phyloP scores from a whole-genome alignment of 2,797 vertebrate species.

The Periparus ater region DNA sequence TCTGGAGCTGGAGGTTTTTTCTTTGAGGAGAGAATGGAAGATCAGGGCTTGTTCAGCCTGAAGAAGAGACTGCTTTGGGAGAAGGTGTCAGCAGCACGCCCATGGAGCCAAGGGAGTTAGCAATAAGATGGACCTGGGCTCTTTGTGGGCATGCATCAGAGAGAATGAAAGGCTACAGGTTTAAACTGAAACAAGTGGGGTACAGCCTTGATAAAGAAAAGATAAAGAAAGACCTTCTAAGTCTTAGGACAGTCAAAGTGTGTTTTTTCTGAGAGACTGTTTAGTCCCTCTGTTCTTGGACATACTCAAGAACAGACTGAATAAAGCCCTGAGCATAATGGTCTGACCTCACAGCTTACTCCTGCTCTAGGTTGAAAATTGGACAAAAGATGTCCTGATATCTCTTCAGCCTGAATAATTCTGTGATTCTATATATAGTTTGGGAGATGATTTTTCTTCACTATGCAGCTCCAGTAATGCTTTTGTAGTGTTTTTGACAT shows the following conservation, averaged over 20 bases:
- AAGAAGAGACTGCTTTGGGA: not conserved
- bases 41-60: not conserved
- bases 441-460: not conserved
- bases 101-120: not conserved
- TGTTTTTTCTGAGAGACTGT: not conserved
- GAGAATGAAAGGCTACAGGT: not conserved
- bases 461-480: not conserved
- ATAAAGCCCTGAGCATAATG: not conserved
- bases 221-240: not conserved
- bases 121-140: not conserved
- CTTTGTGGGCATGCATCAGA: fast-evolving
- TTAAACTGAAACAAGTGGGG: not conserved
- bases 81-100: not conserved
- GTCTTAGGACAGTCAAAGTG: not conserved
- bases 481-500: not conserved
- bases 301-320: not conserved
- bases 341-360: not conserved
- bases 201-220: not conserved
- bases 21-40: not conserved
- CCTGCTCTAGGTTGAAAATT: not conserved
- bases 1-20: not conserved
- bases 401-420: not conserved
- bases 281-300: not conserved
- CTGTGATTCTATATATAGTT: not conserved
- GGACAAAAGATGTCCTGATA: not conserved